Conservation (phyloP, 2,888 invertebrate species). For the Caenorhabditis macrosperma region DNA sequence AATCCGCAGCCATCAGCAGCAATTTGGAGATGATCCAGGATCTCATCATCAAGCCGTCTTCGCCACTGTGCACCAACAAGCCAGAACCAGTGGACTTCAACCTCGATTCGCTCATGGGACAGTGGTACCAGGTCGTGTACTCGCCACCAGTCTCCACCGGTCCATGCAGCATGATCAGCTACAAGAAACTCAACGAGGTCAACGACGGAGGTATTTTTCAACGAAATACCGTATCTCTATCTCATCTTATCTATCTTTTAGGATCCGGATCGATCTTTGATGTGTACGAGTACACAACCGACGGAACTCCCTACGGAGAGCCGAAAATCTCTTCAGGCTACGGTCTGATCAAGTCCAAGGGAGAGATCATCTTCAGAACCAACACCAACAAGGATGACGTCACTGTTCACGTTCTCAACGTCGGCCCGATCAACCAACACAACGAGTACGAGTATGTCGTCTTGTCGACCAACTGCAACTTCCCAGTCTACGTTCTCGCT, state of each 20-base stretch:
- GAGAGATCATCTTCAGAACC: slow-evolving; percentile 80
- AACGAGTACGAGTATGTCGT: slow-evolving; percentile 80
- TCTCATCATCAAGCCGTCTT: slow-evolving; percentile 79
- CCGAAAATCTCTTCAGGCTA: slow-evolving; percentile 80
- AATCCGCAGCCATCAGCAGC: slow-evolving; percentile 78
- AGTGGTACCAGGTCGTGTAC: slow-evolving; percentile 80
- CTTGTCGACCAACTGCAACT: slow-evolving; percentile 80
- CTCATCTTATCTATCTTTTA: slow-evolving; percentile 1
- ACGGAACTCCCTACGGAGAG: slow-evolving; percentile 80
- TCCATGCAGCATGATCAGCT: slow-evolving; percentile 80
- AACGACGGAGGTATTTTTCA: slow-evolving; percentile 19
- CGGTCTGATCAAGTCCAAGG: slow-evolving; percentile 78
- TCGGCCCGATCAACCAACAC: slow-evolving; percentile 76
- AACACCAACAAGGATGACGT: slow-evolving; percentile 79
- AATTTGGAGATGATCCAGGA: slow-evolving; percentile 80
- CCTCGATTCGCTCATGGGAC: slow-evolving; percentile 79
- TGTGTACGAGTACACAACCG: slow-evolving; percentile 80
- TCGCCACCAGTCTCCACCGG: slow-evolving; percentile 79
- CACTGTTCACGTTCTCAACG: slow-evolving; percentile 78
- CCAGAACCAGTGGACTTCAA: slow-evolving; percentile 79
- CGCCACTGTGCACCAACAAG: slow-evolving; percentile 79
- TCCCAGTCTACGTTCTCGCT: slow-evolving; percentile 80
- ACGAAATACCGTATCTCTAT: background rate
- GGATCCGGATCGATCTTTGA: slow-evolving; percentile 78
- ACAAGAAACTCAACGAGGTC: slow-evolving; percentile 77